A percentile compares a stretch with the other conserved stretches of the same genome.
Evolutionary conservation across 2,888 invertebrate genomes (phyloP).

Genomic region (Neoaliturus tenellus): DNA sequence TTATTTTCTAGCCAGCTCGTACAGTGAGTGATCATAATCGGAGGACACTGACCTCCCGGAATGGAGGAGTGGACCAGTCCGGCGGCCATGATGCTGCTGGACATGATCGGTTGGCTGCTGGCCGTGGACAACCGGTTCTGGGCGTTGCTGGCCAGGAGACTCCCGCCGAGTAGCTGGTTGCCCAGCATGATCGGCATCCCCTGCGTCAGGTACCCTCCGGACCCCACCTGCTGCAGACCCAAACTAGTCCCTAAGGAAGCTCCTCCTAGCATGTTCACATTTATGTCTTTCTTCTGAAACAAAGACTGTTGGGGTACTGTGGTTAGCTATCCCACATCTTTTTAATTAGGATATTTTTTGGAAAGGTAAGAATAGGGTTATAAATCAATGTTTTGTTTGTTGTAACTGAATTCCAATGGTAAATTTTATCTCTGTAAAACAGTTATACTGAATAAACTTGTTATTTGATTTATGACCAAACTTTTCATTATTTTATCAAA

Average conservation of each 20-base stretch:
- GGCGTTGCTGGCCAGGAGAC: slow-evolving; percentile 56
- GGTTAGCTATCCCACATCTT: no score
- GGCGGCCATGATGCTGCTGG: slow-evolving; percentile 48
- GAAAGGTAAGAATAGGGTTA: no score
- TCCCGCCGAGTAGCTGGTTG: slow-evolving; percentile 58
- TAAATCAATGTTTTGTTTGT: no score
- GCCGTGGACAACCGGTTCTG: slow-evolving; percentile 34
- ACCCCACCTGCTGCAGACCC: slow-evolving; percentile 23
- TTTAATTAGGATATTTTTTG: no score
- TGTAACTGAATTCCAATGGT: no score
- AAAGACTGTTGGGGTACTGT: slow-evolving; percentile 21
- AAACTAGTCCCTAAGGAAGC: slow-evolving; percentile 33
- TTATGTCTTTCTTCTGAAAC: slow-evolving; percentile 63
- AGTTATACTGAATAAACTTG: no score
- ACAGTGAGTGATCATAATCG: no score
- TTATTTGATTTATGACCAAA: no score
- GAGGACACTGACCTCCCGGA: slow-evolving; percentile 37
- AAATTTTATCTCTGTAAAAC: no score
- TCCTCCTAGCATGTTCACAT: slow-evolving; percentile 60
- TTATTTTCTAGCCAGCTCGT: no score
- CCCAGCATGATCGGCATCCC: slow-evolving; percentile 59
- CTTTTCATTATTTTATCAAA: no score
- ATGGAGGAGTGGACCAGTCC: slow-evolving; percentile 47
- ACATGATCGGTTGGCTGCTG: slow-evolving; percentile 46
- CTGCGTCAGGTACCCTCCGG: slow-evolving; percentile 59